Base-by-base conservation (phyloP, 1,140 invertebrate genomes). In the Trachymyrmex septentrionalis region DNA sequence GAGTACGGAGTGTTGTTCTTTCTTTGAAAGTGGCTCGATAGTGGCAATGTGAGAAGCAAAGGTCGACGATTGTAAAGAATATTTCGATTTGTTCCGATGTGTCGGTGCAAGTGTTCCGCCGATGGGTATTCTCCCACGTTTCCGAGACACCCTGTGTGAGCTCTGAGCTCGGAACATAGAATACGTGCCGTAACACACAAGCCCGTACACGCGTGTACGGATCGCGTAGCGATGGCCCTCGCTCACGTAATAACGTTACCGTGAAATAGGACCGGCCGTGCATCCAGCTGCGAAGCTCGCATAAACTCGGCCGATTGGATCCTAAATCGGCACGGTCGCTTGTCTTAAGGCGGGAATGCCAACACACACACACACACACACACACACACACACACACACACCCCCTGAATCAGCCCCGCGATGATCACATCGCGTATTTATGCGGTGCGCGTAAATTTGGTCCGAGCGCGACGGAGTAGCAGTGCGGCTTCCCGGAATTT, bases 251-350 rank as follows among this genome's bases (percentile, higher is more conserved):
- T 92, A 92, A 92, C 91, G 84, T 90, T 90, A 73, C 87, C 86
- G 87, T 92, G 91, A 92, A 91, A 92, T 92, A 92, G 92, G 91
- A 91, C 91, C 91, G 84, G 34, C 44, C 85, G 71, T 77, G 90
- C 88, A 59, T 64, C 92, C 92, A 92, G 92, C 92, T 92, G 92
- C 91, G 92, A 91, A 92, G 87, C 91, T 87, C 92, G 92, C 92
- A 92, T 92, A 92, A 92, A 92, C 92, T 91, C 90, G 88, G 71
- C 90, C 91, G 91, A 90, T 92, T 92, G 92, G 90, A 92, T 92
- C 92, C 92, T 92, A 92, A 92, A 92, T 92, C 92, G 92, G 91
- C 76, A 63, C 84, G 86, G 85, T 81, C 82, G 91, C 85, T 92
- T 92, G 91, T 92, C 90, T 92, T 78, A 88, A 88, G 76, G n/a